Percentiles rank a stretch among this genome's conserved stretches.
Conservation (phyloP, 2,797 vertebrate species). For the Lutjanus argentimaculatus region DNA sequence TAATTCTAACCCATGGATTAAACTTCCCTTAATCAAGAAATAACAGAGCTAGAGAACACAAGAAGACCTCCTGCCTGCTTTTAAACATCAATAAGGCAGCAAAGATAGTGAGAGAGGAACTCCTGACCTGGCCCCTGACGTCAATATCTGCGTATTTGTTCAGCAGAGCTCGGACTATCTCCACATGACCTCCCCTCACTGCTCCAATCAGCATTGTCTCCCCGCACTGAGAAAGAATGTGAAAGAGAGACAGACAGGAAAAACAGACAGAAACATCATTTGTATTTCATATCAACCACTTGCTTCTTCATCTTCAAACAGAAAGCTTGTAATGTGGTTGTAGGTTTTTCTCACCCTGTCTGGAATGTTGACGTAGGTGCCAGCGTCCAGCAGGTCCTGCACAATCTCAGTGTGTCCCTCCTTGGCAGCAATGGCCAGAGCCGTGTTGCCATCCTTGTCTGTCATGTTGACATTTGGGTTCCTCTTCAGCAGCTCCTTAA, state of each 20-base stretch:
- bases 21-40: conserved; percentile 45
- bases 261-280: conserved; percentile 7
- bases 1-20: conserved; percentile 7
- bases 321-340: background rate
- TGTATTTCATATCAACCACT: conserved; percentile 9
- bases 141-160: conserved; percentile 99
- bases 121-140: conserved; percentile 93
- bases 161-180: conserved; percentile 96
- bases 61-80: conserved; percentile 39
- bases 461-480: conserved; percentile 98
- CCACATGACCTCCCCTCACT: conserved; percentile 97
- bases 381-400: conserved; percentile 96
- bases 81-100: conserved; percentile 37
- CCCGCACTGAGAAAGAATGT: conserved; percentile 87
- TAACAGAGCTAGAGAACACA: conserved; percentile 24
- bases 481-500: conserved; percentile 96
- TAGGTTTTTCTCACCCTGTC: conserved; percentile 89
- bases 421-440: conserved; percentile 96
- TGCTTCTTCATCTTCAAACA: conserved; percentile 3
- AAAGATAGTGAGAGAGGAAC: conserved; percentile 5
- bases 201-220: conserved; percentile 98
- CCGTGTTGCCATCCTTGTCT: conserved; percentile 98
- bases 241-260: conserved; percentile 33
- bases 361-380: conserved; percentile 97
- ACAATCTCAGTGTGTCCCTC: conserved; percentile 97